A percentile compares a stretch with the other conserved stretches of the same genome.
phyloP scores from a whole-genome alignment of 2,888 invertebrate genomes.

The Pristionchus entomophagus region DNA sequence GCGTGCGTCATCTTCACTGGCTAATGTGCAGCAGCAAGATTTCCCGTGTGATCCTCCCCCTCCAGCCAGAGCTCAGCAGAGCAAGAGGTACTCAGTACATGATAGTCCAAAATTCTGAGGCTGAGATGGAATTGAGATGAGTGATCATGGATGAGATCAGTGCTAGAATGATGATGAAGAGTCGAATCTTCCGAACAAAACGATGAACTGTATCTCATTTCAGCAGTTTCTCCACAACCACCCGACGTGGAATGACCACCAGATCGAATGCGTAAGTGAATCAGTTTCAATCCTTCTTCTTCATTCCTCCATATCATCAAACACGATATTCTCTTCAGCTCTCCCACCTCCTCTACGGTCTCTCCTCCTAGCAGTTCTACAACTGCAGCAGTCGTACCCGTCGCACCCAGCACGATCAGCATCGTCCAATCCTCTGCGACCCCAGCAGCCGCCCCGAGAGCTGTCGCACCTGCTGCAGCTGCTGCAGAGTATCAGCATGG shows the following conservation, averaged over 20 bases:
- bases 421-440: background rate
- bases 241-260: background rate
- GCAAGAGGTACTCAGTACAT: too few relatives aligned
- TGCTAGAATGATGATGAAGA: background rate
- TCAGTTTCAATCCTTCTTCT: constrained; percentile 28
- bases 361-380: constrained; percentile 2
- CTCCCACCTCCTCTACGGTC: constrained; percentile 19
- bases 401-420: background rate
- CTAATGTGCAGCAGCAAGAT: background rate
- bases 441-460: background rate
- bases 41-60: constrained; percentile 14
- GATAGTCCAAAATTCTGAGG: too few relatives aligned
- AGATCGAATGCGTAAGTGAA: constrained; percentile 7
- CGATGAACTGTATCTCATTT: background rate
- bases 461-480: background rate
- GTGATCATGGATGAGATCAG: background rate
- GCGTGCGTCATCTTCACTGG: constrained; percentile 52
- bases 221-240: background rate
- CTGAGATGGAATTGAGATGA: background rate
- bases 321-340: background rate
- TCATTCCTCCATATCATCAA: constrained; percentile 65
- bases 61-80: background rate
- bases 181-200: too few relatives aligned
- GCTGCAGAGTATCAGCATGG: constrained; percentile 9
- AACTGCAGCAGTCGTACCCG: background rate